A percentile compares a stretch with the other conserved stretches of the same genome.
phyloP scores from a whole-genome alignment of 2,797 vertebrate genomes.

The Brachymystax lenok region DNA sequence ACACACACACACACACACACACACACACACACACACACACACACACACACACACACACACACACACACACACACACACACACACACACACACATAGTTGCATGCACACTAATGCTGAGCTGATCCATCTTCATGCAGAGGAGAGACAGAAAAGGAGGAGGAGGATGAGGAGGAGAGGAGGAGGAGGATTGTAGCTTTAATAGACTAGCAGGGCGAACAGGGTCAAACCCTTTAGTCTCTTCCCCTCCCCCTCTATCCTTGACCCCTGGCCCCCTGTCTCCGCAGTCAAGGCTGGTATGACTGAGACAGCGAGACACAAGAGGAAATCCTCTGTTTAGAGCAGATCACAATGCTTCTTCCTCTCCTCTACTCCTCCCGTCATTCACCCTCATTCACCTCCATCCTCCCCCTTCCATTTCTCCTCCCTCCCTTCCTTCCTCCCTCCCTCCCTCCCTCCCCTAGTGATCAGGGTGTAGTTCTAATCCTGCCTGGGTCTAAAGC shows the following conservation, averaged over 20 bases:
- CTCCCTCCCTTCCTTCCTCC: no score
- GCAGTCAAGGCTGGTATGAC: not conserved
- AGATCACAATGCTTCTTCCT: conserved; percentile 67
- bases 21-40: not conserved
- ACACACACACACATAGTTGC: not conserved
- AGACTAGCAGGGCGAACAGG: not conserved
- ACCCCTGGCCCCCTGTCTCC: conserved; percentile 23
- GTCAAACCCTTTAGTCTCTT: not conserved
- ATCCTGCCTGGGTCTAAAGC: conserved; percentile 2
- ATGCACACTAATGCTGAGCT: not conserved
- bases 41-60: not conserved
- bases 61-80: not conserved
- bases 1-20: not conserved
- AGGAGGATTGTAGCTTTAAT: conserved; percentile 9
- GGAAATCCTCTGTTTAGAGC: conserved; percentile 71
- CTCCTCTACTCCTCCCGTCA: conserved; percentile 53
- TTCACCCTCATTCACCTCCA: conserved; percentile 54
- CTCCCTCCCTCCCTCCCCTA: conserved; percentile 2
- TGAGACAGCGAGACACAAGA: conserved; percentile 51
- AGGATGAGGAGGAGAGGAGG: not conserved
- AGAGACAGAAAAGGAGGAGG: not conserved
- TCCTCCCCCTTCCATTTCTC: no score
- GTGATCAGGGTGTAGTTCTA: conserved; percentile 51
- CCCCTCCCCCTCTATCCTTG: not conserved
- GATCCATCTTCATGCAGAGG: not conserved